A percentile compares a stretch with the other conserved stretches of the same genome.
These are phyloP conservation scores for Neelides folsomi DNA, from an alignment of 2,888 invertebrate genomes.

Conservation along the genomic window DNA sequence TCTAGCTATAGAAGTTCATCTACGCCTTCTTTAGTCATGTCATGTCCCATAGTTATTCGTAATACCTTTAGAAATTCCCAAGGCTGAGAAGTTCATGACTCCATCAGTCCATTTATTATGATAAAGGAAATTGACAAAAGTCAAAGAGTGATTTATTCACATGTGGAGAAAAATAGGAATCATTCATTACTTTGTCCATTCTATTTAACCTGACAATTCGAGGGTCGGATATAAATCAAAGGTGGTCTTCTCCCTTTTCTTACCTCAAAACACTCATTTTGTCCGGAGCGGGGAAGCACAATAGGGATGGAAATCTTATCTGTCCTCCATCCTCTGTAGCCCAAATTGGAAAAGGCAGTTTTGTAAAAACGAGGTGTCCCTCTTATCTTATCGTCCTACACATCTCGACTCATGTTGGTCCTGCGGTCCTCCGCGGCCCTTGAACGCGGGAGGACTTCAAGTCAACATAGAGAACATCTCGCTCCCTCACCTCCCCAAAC, in stretches of 20 bases:
- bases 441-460: background rate
- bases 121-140: background rate
- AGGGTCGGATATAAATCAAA: slow-evolving; percentile 11
- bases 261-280: background rate
- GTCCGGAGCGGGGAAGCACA: background rate
- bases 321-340: slow-evolving; percentile 5
- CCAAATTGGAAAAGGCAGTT: slow-evolving; percentile 10
- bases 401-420: slow-evolving; percentile 14
- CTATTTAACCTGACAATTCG: no score
- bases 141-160: background rate
- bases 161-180: background rate
- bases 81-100: background rate
- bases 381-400: slow-evolving; percentile 11
- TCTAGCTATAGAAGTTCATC: background rate
- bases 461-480: slow-evolving; percentile 4
- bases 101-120: background rate
- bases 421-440: background rate
- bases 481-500: no score
- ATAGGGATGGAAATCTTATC: slow-evolving; percentile 6
- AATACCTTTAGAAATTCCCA: no score
- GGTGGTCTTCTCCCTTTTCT: slow-evolving; percentile 9
- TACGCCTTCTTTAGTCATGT: no score
- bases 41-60: no score
- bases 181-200: slow-evolving; percentile 6
- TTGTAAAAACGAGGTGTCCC: slow-evolving; percentile 16